phyloP scores from a whole-genome alignment of 2,113 vertebrate genomes.

The Prunella himalayana region DNA sequence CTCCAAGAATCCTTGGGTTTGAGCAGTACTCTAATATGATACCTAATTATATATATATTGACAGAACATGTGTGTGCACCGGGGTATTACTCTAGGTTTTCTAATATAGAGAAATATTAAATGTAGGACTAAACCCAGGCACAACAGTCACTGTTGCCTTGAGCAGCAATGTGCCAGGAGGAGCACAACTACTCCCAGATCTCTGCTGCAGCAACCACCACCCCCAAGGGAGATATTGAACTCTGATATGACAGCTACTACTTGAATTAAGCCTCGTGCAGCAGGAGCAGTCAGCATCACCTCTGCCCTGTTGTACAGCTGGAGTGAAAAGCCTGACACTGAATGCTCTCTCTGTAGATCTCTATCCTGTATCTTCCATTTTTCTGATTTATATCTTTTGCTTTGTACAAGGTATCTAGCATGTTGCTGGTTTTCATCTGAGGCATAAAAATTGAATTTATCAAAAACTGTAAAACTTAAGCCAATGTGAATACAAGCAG shows the following conservation, averaged over 20 bases:
- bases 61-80: not conserved
- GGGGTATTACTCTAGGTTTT: not conserved
- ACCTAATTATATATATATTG: not conserved
- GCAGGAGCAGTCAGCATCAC: not conserved
- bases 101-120: not conserved
- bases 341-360: not conserved
- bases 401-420: not conserved
- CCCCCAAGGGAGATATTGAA: not conserved
- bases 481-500: not conserved
- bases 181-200: not conserved
- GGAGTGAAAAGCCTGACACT: not conserved
- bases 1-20: not conserved
- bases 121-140: not conserved
- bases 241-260: not conserved
- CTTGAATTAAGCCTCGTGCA: not conserved
- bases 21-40: not conserved
- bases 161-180: not conserved
- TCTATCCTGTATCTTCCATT: not conserved
- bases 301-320: not conserved
- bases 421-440: not conserved
- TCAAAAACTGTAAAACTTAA: not conserved
- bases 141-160: not conserved
- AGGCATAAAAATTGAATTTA: not conserved
- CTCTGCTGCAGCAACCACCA: not conserved
- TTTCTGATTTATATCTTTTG: not conserved